Percentiles rank a stretch among this genome's conserved stretches.
Conservation (phyloP, 2,888 invertebrate genomes). For the Drosophila austrosaltans region DNA sequence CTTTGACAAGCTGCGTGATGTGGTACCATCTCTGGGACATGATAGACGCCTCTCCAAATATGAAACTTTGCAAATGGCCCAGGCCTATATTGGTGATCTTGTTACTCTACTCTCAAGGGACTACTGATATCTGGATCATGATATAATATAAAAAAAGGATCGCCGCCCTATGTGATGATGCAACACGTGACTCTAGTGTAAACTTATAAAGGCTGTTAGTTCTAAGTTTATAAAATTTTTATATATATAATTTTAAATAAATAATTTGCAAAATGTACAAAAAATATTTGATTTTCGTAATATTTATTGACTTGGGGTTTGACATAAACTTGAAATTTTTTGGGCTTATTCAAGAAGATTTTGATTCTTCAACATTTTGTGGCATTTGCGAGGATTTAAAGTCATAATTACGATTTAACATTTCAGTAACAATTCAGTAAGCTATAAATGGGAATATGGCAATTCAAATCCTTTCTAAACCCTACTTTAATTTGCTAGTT, state of each 20-base stretch:
- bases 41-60: slow-evolving; percentile 90
- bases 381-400: no score
- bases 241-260: not conserved
- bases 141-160: not conserved
- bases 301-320: no score
- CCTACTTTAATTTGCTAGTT: no score
- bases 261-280: not conserved
- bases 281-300: not conserved
- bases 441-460: no score
- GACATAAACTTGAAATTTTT: no score
- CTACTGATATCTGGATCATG: slow-evolving; percentile 47
- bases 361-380: no score
- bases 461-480: no score
- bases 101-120: slow-evolving; percentile 85
- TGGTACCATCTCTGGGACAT: slow-evolving; percentile 88
- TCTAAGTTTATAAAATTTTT: slow-evolving; percentile 14
- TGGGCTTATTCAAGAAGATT: no score
- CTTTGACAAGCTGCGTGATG: slow-evolving; percentile 88
- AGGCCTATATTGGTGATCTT: slow-evolving; percentile 89
- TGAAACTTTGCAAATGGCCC: slow-evolving; percentile 92
- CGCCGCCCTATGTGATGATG: slow-evolving; percentile 32
- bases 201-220: slow-evolving; percentile 73
- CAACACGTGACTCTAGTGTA: slow-evolving; percentile 66
- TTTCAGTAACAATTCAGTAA: no score
- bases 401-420: no score